Evolutionary conservation across 2,888 invertebrate species (phyloP).

Genomic region (Lasioglossum oenotherae): DNA sequence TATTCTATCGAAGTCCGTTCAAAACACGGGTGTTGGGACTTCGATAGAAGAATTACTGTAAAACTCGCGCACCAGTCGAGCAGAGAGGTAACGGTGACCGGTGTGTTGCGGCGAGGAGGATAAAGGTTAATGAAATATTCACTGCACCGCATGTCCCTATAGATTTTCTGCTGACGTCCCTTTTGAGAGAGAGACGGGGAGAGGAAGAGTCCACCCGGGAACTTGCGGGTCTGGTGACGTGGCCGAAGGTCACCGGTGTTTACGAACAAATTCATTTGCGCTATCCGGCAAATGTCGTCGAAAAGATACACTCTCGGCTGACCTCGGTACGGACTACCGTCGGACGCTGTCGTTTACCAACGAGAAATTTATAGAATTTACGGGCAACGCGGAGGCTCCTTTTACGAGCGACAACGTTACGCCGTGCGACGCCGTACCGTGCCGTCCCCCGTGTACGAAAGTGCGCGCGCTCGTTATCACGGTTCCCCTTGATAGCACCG

Average conservation of each 20-base stretch:
- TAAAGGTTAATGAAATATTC: slow-evolving; percentile 34
- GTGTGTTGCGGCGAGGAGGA: neutral
- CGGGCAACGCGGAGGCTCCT: slow-evolving; percentile 35
- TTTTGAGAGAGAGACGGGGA: neutral
- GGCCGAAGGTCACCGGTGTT: slow-evolving; percentile 51
- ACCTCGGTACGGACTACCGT: slow-evolving; percentile 44
- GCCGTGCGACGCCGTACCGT: neutral
- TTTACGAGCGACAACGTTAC: slow-evolving; percentile 47
- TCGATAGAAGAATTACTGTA: too few species aligned
- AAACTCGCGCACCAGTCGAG: neutral
- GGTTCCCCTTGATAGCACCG: slow-evolving; percentile 37
- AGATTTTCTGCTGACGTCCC: neutral
- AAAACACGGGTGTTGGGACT: too few species aligned
- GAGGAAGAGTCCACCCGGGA: slow-evolving; percentile 32
- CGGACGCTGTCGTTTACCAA: slow-evolving; percentile 52
- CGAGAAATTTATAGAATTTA: slow-evolving; percentile 65
- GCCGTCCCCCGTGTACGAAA: slow-evolving; percentile 22
- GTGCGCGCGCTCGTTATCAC: slow-evolving; percentile 43
- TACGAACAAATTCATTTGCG: slow-evolving; percentile 64
- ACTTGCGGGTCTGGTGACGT: slow-evolving; percentile 32
- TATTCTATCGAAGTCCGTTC: too few species aligned
- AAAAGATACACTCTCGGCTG: slow-evolving; percentile 47
- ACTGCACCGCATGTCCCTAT: neutral
- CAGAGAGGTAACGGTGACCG: neutral
- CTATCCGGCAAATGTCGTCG: slow-evolving; percentile 31